These are phyloP conservation scores for Carcharodon carcharias DNA, from an alignment of 2,797 vertebrate species.

Conservation along the genomic window DNA sequence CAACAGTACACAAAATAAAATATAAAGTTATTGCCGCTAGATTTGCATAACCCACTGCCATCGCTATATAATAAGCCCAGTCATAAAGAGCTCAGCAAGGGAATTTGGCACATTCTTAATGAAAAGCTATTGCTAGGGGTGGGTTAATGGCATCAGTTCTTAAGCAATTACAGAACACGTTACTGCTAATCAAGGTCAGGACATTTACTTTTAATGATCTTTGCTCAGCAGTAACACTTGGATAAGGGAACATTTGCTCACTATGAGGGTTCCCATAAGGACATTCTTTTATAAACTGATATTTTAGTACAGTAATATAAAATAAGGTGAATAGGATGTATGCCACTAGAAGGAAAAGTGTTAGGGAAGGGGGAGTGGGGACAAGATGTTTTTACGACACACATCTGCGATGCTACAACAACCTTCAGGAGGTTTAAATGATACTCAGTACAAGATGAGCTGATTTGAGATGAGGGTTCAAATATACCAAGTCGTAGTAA, in stretches of 20 bases:
- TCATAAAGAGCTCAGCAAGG: constrained; percentile 3
- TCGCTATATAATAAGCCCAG: background rate
- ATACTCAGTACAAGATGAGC: background rate
- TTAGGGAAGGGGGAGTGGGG: background rate
- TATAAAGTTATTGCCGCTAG: background rate
- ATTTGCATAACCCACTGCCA: constrained; percentile 7
- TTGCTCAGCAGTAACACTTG: constrained; percentile 30
- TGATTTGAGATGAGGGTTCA: constrained; percentile 31
- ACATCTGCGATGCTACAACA: background rate
- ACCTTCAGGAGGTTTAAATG: background rate
- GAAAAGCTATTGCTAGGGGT: constrained; percentile 31
- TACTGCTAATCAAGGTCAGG: constrained; percentile 34
- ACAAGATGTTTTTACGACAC: background rate
- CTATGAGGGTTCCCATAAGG: background rate
- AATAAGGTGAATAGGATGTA: background rate
- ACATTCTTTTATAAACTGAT: background rate
- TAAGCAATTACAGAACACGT: constrained; percentile 18
- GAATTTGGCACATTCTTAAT: constrained; percentile 19
- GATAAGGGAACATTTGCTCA: constrained; percentile 25
- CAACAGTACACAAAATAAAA: background rate
- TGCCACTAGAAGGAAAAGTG: background rate
- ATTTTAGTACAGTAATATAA: background rate
- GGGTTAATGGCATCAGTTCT: constrained; percentile 30
- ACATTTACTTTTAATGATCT: constrained; percentile 37
- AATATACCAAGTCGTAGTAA: constrained; percentile 17